Conservation (phyloP, 2,797 vertebrate species). For the Furcifer pardalis region DNA sequence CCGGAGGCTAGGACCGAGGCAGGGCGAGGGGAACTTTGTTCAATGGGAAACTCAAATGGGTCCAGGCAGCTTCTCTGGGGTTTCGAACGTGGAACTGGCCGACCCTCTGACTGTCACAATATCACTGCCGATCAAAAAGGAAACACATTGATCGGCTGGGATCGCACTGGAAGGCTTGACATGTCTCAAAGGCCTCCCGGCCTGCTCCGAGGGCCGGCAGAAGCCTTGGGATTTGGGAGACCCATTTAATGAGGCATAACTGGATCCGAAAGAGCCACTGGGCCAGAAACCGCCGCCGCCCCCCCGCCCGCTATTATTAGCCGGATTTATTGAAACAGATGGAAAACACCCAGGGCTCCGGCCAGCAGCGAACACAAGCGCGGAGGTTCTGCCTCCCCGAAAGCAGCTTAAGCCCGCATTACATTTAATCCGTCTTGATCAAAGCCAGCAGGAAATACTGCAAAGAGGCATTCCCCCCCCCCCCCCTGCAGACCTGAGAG, state of each 20-base stretch:
- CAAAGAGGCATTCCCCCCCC: conserved; percentile 46
- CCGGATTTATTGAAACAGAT: conserved; percentile 63
- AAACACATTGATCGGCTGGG: too few species aligned
- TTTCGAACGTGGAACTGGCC: too few species aligned
- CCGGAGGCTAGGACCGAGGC: neutral
- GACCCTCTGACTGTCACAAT: too few species aligned
- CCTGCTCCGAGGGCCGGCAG: too few species aligned
- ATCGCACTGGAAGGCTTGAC: too few species aligned
- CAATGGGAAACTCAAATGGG: too few species aligned
- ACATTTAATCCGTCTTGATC: conserved; percentile 60
- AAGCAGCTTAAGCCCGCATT: conserved; percentile 60
- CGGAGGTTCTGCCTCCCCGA: conserved; percentile 59
- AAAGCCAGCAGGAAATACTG: conserved; percentile 49
- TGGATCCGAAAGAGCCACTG: neutral
- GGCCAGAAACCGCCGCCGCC: neutral
- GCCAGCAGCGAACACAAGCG: conserved; percentile 43
- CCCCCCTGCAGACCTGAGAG: neutral
- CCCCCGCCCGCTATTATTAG: conserved; percentile 38
- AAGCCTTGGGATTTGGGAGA: too few species aligned
- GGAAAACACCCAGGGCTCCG: conserved; percentile 25
- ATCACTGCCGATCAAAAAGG: too few species aligned
- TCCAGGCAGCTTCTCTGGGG: too few species aligned
- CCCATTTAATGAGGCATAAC: neutral
- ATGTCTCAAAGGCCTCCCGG: too few species aligned
- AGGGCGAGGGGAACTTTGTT: too few species aligned